Conservation (phyloP, 1,140 invertebrate species). For the Drosophila lacertosa region DNA sequence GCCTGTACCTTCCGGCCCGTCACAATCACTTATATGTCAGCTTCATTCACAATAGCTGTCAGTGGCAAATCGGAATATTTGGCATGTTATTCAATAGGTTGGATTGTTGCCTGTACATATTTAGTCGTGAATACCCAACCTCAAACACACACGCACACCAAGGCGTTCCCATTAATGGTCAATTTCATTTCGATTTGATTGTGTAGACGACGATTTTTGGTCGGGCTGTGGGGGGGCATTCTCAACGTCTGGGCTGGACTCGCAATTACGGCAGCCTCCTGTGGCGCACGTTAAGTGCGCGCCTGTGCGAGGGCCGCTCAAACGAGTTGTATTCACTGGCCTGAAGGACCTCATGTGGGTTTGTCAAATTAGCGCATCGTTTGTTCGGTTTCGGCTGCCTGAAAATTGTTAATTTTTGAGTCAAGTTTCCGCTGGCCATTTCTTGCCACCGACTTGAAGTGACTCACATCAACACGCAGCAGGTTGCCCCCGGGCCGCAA, state of each 20-base stretch:
- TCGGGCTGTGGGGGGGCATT: conserved; percentile 30
- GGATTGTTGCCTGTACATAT: conserved; percentile 14
- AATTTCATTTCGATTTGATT: conserved; percentile 83
- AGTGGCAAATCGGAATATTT: conserved; percentile 34
- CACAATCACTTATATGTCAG: conserved; percentile 54
- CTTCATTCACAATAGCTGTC: conserved; percentile 59
- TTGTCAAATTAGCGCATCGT: conserved; percentile 81
- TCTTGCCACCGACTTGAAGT: conserved; percentile 39
- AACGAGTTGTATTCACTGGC: neutral
- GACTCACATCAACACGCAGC: conserved; percentile 32
- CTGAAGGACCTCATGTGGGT: conserved; percentile 74
- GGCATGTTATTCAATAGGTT: conserved; percentile 51
- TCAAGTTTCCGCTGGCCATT: conserved; percentile 50
- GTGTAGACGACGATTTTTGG: conserved; percentile 21
- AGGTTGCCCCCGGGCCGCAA: conserved; percentile 8
- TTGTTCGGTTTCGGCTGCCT: conserved; percentile 43
- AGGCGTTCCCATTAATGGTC: conserved; percentile 70
- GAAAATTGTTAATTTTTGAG: conserved; percentile 67
- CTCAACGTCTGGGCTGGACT: conserved; percentile 44
- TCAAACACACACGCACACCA: conserved; percentile 29
- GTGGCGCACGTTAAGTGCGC: conserved; percentile 64
- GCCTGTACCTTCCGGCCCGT: conserved; percentile 19
- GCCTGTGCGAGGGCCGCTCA: conserved; percentile 28
- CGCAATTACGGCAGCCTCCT: conserved; percentile 72
- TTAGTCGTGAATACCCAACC: conserved; percentile 1